Evolutionary conservation across 2,797 vertebrate genomes (phyloP).

Genomic region (Thaleichthys pacificus): DNA sequence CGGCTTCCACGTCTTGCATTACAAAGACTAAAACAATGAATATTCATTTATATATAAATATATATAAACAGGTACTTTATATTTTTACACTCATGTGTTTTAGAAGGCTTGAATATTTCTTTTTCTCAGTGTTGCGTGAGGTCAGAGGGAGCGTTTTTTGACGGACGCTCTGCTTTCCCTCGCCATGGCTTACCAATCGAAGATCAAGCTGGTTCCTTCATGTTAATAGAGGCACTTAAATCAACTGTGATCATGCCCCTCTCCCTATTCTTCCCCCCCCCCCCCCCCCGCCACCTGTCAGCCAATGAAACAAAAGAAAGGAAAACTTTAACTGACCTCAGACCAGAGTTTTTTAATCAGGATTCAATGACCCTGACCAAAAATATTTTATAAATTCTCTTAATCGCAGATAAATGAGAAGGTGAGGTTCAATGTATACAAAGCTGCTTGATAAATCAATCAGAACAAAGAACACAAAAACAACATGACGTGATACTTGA

Average conservation of each 20-base stretch:
- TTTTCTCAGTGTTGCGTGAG: constrained; percentile 42
- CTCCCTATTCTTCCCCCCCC: not conserved
- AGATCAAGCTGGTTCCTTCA: constrained; percentile 42
- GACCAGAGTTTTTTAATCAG: not conserved
- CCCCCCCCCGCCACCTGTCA: not conserved
- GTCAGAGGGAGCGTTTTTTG: constrained; percentile 53
- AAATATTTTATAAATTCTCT: not conserved
- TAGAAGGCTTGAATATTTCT: constrained; percentile 56
- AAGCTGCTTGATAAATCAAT: not conserved
- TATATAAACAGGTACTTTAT: constrained; percentile 74
- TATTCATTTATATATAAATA: constrained; percentile 54
- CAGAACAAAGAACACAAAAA: not conserved
- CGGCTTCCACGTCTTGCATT: constrained; percentile 46
- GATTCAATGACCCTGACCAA: not conserved
- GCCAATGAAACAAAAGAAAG: constrained; percentile 31
- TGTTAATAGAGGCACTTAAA: constrained; percentile 49
- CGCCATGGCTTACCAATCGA: constrained; percentile 44
- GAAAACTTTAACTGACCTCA: constrained; percentile 26
- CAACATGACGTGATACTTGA: not conserved
- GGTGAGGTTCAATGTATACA: not conserved
- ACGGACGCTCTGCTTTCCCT: not conserved
- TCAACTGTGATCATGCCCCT: constrained; percentile 29
- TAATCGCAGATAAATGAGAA: not conserved
- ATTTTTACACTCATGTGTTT: constrained; percentile 64
- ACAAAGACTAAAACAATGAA: constrained; percentile 44